Base-by-base conservation (phyloP, 2,888 invertebrate species). In the Ophion ellenae region DNA sequence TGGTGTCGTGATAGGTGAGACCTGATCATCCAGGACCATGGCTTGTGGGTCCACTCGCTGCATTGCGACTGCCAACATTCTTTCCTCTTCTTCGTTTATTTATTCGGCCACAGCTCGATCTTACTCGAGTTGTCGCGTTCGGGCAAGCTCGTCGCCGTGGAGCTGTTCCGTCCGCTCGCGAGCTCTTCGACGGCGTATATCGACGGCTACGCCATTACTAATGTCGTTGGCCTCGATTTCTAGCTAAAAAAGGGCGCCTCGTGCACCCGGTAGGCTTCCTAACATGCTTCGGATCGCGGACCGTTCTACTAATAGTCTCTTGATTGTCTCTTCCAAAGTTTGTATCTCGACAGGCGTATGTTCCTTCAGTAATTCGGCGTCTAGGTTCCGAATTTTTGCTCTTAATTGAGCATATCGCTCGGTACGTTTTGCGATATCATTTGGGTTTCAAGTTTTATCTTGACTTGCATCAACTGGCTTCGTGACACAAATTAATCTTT, bases 191-290 rank as follows among this genome's bases (percentile, higher is more conserved):
- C 20, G 57, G 11, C 59, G 73, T 20, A 20, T 4, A n/a, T 73
- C 73, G 20, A 73, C 20, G 6, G 73, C 73, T 59, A 73, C 73
- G 11, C 59, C 73, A 2, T 73, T 59, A 20, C 73, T 73, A 11
- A 73, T 73, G 5, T n/a, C 59, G 73, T 73, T 59, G 11, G 59
- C 36, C 2, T 59, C 73, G 59, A 73, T 32, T 17, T 73, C 59
- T 20, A 59, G 10, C 20, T 59, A 59, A 17, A 7, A 3, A 1
- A 59, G 32, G n/a, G 14, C n/a, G 2, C 36, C 36, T n/a, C 14
- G 36, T 11, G 59, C 73, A 5, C 20, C 11, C n/a, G 73, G 59
- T 36, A 32, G 2, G 17, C n/a, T n/a, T 7, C 20, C 59, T 28
- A 57, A 6, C n/a, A 20, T 59, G 0, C n/a, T 59, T 4, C 73